Percentiles rank a stretch among this genome's conserved stretches.
phyloP scores from a whole-genome alignment of 2,888 invertebrate species.

The Steromphala cineraria region DNA sequence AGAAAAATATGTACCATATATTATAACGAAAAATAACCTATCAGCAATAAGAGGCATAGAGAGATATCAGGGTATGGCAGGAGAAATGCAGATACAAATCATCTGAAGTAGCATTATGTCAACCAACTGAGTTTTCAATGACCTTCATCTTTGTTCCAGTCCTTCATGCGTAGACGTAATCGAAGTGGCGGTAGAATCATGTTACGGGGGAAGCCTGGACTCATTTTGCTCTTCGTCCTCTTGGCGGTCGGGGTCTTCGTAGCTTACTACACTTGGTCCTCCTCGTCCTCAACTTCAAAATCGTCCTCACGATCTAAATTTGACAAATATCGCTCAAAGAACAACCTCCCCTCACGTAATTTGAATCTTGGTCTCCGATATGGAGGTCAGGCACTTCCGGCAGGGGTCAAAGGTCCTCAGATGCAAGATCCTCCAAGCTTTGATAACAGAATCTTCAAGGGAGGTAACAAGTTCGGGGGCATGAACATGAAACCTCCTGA shows the following conservation, averaged over 20 bases:
- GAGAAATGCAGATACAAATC: too few relatives aligned
- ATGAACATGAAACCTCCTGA: neutral
- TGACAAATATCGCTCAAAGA: neutral
- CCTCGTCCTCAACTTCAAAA: neutral
- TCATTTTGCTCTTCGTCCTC: neutral
- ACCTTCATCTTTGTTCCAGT: neutral
- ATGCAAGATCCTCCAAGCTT: slow-evolving; percentile 13
- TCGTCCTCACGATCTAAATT: neutral
- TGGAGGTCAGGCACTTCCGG: too few relatives aligned
- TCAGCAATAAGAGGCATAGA: too few relatives aligned
- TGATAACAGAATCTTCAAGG: neutral
- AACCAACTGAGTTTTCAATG: too few relatives aligned
- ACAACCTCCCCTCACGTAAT: too few relatives aligned
- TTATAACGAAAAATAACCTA: too few relatives aligned
- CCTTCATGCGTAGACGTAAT: slow-evolving; percentile 10
- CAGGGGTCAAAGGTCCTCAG: neutral
- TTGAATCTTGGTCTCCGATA: too few relatives aligned
- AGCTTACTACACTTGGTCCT: neutral
- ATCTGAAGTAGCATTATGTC: too few relatives aligned
- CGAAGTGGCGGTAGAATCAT: slow-evolving; percentile 12
- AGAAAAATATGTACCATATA: too few relatives aligned
- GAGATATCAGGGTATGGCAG: too few relatives aligned
- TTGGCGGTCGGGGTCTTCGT: neutral
- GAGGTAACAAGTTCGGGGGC: neutral
- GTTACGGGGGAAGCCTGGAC: slow-evolving; percentile 10